phyloP scores from a whole-genome alignment of 2,797 vertebrate genomes.

The Cryptoprocta ferox region DNA sequence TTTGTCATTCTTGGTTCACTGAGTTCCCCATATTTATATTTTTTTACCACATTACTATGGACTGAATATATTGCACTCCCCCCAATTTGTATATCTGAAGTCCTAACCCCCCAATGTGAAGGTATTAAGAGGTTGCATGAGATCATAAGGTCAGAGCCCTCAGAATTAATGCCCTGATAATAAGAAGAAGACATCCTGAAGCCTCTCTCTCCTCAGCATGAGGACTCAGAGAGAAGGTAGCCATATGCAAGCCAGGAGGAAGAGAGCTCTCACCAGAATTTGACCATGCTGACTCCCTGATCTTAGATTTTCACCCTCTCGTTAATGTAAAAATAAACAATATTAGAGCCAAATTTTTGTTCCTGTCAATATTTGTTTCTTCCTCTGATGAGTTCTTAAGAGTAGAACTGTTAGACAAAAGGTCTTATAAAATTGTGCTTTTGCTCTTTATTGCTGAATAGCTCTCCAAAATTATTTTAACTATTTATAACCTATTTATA shows the following conservation, averaged over 20 bases:
- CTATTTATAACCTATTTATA: neutral
- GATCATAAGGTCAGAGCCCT: neutral
- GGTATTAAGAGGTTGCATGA: neutral
- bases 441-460: neutral
- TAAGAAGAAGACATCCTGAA: neutral
- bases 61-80: neutral
- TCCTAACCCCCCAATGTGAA: neutral
- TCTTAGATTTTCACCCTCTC: no score
- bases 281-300: neutral
- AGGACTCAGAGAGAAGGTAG: neutral
- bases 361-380: neutral
- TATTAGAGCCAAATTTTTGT: neutral
- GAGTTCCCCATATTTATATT: neutral
- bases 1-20: neutral
- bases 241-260: neutral
- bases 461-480: neutral
- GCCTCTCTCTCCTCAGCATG: neutral
- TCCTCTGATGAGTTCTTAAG: neutral
- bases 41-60: neutral
- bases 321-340: neutral
- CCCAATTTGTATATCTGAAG: neutral
- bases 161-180: neutral
- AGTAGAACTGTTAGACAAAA: neutral
- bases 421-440: neutral
- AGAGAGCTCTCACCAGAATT: neutral